Evolutionary conservation across 2,797 vertebrate genomes (phyloP).

Genomic region (Taeniopygia guttata): DNA sequence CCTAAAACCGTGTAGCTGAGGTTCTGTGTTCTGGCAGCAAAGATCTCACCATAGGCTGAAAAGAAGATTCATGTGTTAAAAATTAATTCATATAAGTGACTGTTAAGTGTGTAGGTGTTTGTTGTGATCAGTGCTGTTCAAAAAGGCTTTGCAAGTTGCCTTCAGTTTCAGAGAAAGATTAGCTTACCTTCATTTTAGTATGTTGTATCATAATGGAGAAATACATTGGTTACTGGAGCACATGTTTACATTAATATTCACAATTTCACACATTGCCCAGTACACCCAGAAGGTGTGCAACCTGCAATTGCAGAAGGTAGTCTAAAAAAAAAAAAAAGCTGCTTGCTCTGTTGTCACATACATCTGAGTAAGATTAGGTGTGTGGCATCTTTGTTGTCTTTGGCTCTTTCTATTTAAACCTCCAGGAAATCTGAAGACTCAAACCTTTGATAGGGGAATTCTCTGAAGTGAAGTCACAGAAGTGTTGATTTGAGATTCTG

Average conservation of each 20-base stretch:
- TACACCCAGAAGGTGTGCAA: neutral
- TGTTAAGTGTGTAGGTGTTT: fast-evolving
- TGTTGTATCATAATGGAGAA: neutral
- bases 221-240: neutral
- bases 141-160: neutral
- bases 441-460: neutral
- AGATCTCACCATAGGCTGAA: neutral
- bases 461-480: neutral
- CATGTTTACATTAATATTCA: neutral
- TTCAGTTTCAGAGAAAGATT: neutral
- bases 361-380: neutral
- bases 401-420: neutral
- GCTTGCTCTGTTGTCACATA: neutral
- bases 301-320: neutral
- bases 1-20: neutral
- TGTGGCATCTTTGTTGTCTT: neutral
- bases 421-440: neutral
- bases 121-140: neutral
- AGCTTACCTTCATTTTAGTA: neutral
- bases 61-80: neutral
- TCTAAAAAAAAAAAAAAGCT: neutral
- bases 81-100: neutral
- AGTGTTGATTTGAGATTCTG: neutral
- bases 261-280: neutral
- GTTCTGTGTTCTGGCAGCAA: neutral